Base-by-base conservation (phyloP, 2,888 invertebrate genomes). In the Pycnomerus fuliginosus region DNA sequence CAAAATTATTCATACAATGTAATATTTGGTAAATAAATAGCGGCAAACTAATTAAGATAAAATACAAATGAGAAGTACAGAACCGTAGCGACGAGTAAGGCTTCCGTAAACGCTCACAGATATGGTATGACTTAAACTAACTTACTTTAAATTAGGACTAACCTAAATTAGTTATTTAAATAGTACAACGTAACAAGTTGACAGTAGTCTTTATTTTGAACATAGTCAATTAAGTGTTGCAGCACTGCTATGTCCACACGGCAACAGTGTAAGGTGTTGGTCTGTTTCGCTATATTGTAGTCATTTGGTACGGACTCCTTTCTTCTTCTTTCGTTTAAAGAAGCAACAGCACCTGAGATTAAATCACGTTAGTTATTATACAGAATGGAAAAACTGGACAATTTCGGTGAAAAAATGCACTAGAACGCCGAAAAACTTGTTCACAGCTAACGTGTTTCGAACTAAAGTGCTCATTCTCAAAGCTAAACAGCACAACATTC, bases 251-350 rank as follows among this genome's bases (percentile, higher is more conserved):
- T 70, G 71, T 59, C 70, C 69, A 61, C 71, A 71, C 54, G 70
- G 71, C 62, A 73, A 64, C 60, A 72, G 64, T 48, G 70, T 71
- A 55, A 73, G 67, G 55, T 72, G 72, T 66, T 72, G 73, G 65
- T 72, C 73, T 45, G 72, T 72, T 61, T 72, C 72, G 62, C 72
- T 71, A 60, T 70, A 71, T 63, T 72, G 72, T 69, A 72, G 72
- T 72, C 73, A 72, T 71, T 73, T 73, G 51, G 69, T 68, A 53
- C 71, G 66, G 46, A 68, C 65, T 40, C 68, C 70, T 85, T 95
- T 94, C 87, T 96, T 96, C 90, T 95, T 95, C 90, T 94, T 95
- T 76, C 94, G 87, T 78, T 94, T 93, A 84, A 94, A 93, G 85
- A 96, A 97, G 79, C 95, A 97, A 79, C 97, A 97, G 83, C 96